phyloP scores from a whole-genome alignment of 2,888 invertebrate species.

The Eupithecia subumbrata region DNA sequence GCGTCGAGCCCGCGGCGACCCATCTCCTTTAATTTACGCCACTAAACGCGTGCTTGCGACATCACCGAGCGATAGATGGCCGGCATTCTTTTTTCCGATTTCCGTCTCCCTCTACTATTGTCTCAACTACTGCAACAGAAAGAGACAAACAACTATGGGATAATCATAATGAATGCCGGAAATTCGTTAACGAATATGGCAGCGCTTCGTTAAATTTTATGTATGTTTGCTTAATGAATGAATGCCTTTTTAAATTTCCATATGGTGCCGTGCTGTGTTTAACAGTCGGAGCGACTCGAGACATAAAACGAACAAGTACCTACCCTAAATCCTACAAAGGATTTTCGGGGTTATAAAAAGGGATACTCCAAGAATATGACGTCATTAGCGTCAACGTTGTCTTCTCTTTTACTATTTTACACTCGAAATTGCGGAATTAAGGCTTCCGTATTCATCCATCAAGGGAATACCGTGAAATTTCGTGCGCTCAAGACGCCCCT shows the following conservation, averaged over 20 bases:
- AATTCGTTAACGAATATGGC: constrained; percentile 80
- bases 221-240: constrained; percentile 80
- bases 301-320: constrained; percentile 51
- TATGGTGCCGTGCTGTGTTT: constrained; percentile 64
- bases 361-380: constrained; percentile 53
- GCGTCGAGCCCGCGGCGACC: constrained; percentile 54
- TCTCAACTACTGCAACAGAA: constrained; percentile 47
- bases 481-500: constrained; percentile 72
- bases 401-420: constrained; percentile 70
- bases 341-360: constrained; percentile 52
- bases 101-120: constrained; percentile 52
- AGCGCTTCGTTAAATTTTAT: constrained; percentile 81
- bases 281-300: constrained; percentile 51
- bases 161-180: constrained; percentile 77
- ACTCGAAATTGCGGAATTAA: constrained; percentile 74
- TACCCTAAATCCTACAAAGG: constrained; percentile 46
- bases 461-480: constrained; percentile 77
- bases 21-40: constrained; percentile 77
- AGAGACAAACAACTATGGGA: constrained; percentile 62
- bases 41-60: constrained; percentile 76
- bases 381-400: constrained; percentile 60
- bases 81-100: constrained; percentile 47
- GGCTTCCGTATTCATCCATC: constrained; percentile 77
- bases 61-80: constrained; percentile 73
- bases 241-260: constrained; percentile 78